phyloP scores from a whole-genome alignment of 2,888 invertebrate genomes.

The Elysia crispata region DNA sequence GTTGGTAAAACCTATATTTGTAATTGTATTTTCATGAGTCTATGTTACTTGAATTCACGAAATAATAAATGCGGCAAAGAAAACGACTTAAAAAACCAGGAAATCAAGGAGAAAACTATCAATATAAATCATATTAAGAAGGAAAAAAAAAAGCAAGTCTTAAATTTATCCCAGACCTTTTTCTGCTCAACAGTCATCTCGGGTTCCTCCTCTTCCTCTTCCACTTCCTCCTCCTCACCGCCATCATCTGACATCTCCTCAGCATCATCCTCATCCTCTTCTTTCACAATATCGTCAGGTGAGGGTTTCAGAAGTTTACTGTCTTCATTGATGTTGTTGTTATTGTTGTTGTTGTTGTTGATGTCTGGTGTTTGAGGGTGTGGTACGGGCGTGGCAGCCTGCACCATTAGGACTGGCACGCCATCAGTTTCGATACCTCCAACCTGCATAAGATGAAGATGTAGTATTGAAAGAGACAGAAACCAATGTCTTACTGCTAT shows the following conservation, averaged over 20 bases:
- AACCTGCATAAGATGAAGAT: no score
- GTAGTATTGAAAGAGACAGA: no score
- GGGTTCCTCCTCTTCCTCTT: constrained; percentile 46
- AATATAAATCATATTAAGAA: neutral
- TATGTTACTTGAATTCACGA: neutral
- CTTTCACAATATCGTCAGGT: constrained; percentile 28
- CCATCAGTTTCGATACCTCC: no score
- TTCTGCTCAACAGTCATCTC: constrained; percentile 54
- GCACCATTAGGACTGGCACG: neutral
- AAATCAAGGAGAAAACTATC: no score
- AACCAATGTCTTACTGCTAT: no score
- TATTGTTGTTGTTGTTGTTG: neutral
- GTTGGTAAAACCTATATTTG: no score
- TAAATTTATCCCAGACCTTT: no score
- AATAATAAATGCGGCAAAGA: no score
- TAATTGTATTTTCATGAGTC: neutral
- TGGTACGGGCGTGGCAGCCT: neutral
- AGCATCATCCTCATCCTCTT: constrained; percentile 51
- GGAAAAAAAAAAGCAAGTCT: neutral
- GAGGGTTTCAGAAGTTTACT: no score
- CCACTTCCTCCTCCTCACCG: constrained; percentile 47
- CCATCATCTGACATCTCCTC: constrained; percentile 32
- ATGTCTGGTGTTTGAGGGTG: neutral
- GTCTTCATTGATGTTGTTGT: neutral
- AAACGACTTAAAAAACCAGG: no score